These are phyloP conservation scores for Spicauda simplicius DNA, from an alignment of 2,888 invertebrate species.

Conservation along the genomic window DNA sequence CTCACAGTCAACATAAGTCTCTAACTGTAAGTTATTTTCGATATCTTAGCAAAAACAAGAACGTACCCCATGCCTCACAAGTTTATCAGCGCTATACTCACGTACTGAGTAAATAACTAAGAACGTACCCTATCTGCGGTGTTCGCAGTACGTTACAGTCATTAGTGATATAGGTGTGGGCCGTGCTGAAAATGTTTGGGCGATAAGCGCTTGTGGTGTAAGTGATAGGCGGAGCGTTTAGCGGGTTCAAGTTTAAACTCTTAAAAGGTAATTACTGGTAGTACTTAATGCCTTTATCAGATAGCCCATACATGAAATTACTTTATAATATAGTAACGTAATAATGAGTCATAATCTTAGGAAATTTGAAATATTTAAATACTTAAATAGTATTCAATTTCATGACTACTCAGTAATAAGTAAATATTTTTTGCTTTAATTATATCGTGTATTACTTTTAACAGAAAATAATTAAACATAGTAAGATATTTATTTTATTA, in stretches of 20 bases:
- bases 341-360: too few relatives aligned
- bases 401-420: too few relatives aligned
- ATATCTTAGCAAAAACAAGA: conserved; percentile 28
- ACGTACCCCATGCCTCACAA: conserved; percentile 8
- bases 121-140: conserved; percentile 48
- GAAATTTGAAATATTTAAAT: too few relatives aligned
- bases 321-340: too few relatives aligned
- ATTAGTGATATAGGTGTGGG: conserved; percentile 69
- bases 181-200: conserved; percentile 61
- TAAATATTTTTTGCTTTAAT: too few relatives aligned
- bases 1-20: conserved; percentile 1
- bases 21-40: conserved; percentile 11
- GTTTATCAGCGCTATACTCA: conserved; percentile 23
- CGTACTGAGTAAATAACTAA: conserved; percentile 36
- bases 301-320: too few relatives aligned
- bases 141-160: conserved; percentile 56
- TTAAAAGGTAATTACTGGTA: too few relatives aligned
- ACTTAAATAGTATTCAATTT: too few relatives aligned
- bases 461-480: too few relatives aligned
- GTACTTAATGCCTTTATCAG: too few relatives aligned
- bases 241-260: background rate
- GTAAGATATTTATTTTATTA: too few relatives aligned
- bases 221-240: conserved; percentile 45
- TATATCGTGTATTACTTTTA: too few relatives aligned
- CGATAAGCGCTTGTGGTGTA: conserved; percentile 52